Evolutionary conservation across 2,797 vertebrate species (phyloP).

Genomic region (Ciconia nigra): DNA sequence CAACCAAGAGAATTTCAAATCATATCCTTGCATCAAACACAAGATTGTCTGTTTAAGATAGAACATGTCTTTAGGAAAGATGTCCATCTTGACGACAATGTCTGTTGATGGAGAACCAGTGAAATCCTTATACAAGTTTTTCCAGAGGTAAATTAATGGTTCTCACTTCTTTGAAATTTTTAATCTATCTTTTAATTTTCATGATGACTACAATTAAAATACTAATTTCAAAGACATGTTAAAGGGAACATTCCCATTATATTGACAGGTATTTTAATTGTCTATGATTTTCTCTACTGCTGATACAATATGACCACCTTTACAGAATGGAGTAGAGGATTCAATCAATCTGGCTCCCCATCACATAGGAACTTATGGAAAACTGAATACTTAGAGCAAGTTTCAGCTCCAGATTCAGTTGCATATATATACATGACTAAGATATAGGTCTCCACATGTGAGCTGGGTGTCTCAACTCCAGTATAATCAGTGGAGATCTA

Average conservation of each 20-base stretch:
- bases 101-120: background rate
- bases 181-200: background rate
- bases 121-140: background rate
- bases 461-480: background rate
- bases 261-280: background rate
- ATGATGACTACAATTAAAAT: background rate
- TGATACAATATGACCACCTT: background rate
- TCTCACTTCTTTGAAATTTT: background rate
- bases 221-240: background rate
- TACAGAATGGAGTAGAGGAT: background rate
- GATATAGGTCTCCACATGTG: background rate
- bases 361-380: background rate
- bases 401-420: background rate
- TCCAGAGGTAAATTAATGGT: background rate
- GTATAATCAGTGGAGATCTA: background rate
- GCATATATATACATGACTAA: background rate
- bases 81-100: background rate
- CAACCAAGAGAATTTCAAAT: background rate
- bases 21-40: background rate
- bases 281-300: background rate
- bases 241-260: background rate
- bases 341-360: background rate
- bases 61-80: background rate
- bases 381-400: background rate
- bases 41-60: background rate